Evolutionary conservation across 2,888 invertebrate genomes (phyloP).

Genomic region (Copidosoma aretas): DNA sequence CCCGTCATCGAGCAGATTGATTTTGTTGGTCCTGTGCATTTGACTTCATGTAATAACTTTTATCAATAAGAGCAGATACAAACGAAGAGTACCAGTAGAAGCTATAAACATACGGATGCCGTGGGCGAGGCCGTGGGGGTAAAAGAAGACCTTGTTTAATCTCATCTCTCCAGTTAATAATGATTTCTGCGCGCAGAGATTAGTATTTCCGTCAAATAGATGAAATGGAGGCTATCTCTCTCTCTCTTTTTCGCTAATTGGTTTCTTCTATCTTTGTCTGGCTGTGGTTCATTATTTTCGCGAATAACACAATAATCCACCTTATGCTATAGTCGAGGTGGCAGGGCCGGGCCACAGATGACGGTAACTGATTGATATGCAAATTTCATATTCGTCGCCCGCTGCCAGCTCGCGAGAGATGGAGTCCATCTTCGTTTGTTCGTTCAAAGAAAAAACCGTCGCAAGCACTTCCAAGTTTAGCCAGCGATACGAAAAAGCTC

Average conservation of each 20-base stretch:
- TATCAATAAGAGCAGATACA: constrained; percentile 37
- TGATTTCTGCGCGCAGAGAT: constrained; percentile 59
- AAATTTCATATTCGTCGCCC: constrained; percentile 72
- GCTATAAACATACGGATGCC: too few relatives aligned
- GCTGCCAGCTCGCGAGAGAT: constrained; percentile 41
- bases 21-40: constrained; percentile 49
- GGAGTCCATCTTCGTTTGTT: constrained; percentile 47
- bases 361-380: constrained; percentile 74
- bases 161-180: constrained; percentile 60
- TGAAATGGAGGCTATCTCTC: constrained; percentile 52
- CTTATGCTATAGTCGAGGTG: constrained; percentile 51
- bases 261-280: constrained; percentile 37
- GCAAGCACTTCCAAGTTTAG: too few relatives aligned
- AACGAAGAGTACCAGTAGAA: constrained; percentile 19
- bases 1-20: constrained; percentile 59
- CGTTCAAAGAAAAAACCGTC: constrained; percentile 28
- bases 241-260: constrained; percentile 27
- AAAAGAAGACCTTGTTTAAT: constrained; percentile 59
- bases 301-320: constrained; percentile 34
- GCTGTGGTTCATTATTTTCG: constrained; percentile 57
- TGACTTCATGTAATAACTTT: constrained; percentile 27
- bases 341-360: constrained; percentile 65
- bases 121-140: constrained; percentile 35
- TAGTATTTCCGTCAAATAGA: constrained; percentile 58
- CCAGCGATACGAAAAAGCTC: too few relatives aligned